Evolutionary conservation across 2,113 vertebrate genomes (phyloP).

Genomic region (Leuciscus idus): DNA sequence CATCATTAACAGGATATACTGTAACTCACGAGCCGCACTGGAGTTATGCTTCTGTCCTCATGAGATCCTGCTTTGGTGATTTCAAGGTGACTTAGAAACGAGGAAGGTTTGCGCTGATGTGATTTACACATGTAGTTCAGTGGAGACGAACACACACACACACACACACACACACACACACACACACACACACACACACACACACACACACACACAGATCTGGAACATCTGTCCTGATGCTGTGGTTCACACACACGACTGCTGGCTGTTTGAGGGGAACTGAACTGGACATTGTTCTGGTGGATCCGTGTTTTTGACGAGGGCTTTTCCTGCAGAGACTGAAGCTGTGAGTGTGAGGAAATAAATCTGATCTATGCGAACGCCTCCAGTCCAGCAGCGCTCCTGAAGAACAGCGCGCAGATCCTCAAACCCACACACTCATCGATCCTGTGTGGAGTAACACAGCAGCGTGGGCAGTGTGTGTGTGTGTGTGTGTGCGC

Average conservation of each 20-base stretch:
- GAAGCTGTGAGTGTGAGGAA: neutral
- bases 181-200: no score
- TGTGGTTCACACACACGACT: neutral
- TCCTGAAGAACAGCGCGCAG: neutral
- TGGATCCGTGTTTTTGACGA: neutral
- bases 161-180: no score
- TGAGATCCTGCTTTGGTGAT: neutral
- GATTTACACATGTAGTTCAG: neutral
- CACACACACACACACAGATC: neutral
- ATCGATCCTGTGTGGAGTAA: slow-evolving; percentile 1
- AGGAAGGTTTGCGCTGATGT: neutral
- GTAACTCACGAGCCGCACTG: neutral
- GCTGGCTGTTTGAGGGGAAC: slow-evolving; percentile 48
- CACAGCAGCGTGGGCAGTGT: slow-evolving; percentile 24
- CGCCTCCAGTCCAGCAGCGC: neutral
- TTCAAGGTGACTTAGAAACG: neutral
- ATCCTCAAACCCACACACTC: slow-evolving; percentile 25
- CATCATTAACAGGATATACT: neutral
- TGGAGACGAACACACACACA: neutral
- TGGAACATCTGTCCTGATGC: slow-evolving; percentile 39
- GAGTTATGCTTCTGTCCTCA: neutral
- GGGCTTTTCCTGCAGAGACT: neutral
- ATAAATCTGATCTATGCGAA: neutral
- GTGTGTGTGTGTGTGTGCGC: neutral
- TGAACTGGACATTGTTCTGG: slow-evolving; percentile 55